phyloP scores from a whole-genome alignment of 2,797 vertebrate genomes.

The Malurus leucopterus region DNA sequence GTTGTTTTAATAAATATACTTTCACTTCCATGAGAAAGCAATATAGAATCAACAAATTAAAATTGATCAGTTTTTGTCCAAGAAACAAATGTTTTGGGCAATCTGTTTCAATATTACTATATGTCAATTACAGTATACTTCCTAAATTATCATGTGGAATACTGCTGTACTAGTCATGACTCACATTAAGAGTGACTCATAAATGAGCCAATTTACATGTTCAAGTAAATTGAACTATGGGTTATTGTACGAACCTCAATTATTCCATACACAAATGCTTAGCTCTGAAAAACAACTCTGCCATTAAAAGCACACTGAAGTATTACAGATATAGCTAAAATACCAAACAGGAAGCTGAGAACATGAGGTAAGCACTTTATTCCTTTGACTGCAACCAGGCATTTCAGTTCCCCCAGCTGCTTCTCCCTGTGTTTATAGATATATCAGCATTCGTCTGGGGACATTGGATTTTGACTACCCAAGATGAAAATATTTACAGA shows the following conservation, averaged over 20 bases:
- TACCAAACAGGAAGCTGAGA: neutral
- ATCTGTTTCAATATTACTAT: neutral
- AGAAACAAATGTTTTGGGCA: constrained; percentile 4
- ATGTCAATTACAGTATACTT: neutral
- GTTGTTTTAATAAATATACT: neutral
- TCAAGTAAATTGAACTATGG: constrained; percentile 10
- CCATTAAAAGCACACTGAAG: neutral
- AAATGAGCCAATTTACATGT: constrained; percentile 29
- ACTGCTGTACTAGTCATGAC: neutral
- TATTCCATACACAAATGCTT: neutral
- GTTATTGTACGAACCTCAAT: neutral
- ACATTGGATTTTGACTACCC: neutral
- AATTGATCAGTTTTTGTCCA: neutral
- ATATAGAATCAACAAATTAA: constrained; percentile 19
- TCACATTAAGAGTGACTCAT: neutral
- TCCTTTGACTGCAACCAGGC: neutral
- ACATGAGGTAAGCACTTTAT: neutral
- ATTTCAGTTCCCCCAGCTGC: neutral
- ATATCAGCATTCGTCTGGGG: fast-evolving
- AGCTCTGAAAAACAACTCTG: neutral
- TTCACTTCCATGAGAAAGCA: neutral
- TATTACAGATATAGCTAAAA: neutral
- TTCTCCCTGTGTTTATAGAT: neutral
- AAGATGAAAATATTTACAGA: neutral
- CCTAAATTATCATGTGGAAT: neutral